phyloP scores from a whole-genome alignment of 2,797 vertebrate species.

The Hephaestus fuliginosus region DNA sequence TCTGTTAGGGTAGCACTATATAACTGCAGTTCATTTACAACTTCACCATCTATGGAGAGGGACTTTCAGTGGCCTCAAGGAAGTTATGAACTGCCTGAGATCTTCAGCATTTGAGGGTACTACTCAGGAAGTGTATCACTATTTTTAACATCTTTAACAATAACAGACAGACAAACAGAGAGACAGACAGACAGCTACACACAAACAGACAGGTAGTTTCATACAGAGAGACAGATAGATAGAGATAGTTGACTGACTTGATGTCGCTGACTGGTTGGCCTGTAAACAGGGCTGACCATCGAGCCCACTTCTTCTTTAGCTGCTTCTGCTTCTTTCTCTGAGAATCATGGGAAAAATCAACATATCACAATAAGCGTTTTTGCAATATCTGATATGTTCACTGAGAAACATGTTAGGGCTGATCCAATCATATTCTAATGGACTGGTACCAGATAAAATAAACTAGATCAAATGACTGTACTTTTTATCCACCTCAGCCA shows the following conservation, averaged over 20 bases:
- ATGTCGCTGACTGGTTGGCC: conserved; percentile 84
- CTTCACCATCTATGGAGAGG: too few species aligned
- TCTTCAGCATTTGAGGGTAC: too few species aligned
- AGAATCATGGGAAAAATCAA: conserved; percentile 18
- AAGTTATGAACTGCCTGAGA: too few species aligned
- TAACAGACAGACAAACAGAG: neutral
- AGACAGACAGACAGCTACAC: neutral
- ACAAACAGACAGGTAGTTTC: neutral
- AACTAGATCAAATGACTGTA: neutral
- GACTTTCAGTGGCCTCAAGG: too few species aligned
- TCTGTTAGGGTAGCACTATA: too few species aligned
- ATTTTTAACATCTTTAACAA: neutral
- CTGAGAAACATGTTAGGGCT: neutral
- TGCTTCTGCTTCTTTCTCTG: conserved; percentile 76
- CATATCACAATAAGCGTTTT: neutral
- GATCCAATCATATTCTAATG: neutral
- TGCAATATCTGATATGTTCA: neutral
- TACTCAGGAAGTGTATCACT: too few species aligned
- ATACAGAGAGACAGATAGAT: neutral
- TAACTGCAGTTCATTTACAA: too few species aligned
- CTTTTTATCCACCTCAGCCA: neutral
- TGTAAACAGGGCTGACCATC: conserved; percentile 82
- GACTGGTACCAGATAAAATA: neutral
- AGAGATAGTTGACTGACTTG: conserved; percentile 81
- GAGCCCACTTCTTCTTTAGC: conserved; percentile 85